Conservation (phyloP, 1,140 invertebrate species). For the Magallana angulata region DNA sequence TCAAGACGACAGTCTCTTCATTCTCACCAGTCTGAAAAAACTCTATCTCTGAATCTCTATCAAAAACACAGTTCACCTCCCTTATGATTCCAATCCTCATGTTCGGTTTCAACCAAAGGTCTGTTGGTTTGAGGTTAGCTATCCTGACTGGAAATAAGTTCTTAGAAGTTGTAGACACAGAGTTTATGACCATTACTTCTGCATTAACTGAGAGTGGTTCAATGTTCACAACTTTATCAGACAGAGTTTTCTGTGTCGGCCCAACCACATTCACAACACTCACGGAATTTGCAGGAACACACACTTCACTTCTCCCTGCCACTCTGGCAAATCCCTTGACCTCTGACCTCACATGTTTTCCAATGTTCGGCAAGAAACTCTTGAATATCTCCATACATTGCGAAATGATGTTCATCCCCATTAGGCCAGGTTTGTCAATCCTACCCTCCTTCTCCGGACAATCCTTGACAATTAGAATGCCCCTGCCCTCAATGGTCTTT, state of each 20-base stretch:
- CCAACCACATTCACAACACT: constrained; percentile 35
- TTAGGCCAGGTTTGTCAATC: constrained; percentile 6
- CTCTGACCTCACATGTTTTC: neutral
- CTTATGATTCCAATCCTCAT: constrained; percentile 28
- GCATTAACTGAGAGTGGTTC: constrained; percentile 1
- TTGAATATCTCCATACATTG: constrained; percentile 10
- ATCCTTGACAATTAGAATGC: constrained; percentile 42
- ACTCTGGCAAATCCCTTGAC: constrained; percentile 48
- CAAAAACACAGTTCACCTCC: constrained; percentile 10
- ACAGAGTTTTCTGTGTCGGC: constrained; percentile 5
- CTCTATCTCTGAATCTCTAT: neutral
- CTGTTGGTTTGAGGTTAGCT: constrained; percentile 15
- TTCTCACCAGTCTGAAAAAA: constrained; percentile 8
- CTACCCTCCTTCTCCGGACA: neutral
- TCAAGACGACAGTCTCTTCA: constrained; percentile 44
- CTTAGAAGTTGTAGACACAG: constrained; percentile 12
- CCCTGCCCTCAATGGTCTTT: constrained; percentile 6
- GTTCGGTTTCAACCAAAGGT: constrained; percentile 45
- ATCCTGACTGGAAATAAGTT: constrained; percentile 7
- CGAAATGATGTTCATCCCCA: constrained; percentile 40
- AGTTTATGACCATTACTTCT: constrained; percentile 31
- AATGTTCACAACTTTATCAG: constrained; percentile 8
- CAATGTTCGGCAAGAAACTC: neutral
- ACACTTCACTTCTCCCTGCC: constrained; percentile 23
- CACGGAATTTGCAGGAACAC: constrained; percentile 44